These are phyloP conservation scores for Callipepla californica DNA, from an alignment of 2,113 vertebrate species.

Conservation along the genomic window DNA sequence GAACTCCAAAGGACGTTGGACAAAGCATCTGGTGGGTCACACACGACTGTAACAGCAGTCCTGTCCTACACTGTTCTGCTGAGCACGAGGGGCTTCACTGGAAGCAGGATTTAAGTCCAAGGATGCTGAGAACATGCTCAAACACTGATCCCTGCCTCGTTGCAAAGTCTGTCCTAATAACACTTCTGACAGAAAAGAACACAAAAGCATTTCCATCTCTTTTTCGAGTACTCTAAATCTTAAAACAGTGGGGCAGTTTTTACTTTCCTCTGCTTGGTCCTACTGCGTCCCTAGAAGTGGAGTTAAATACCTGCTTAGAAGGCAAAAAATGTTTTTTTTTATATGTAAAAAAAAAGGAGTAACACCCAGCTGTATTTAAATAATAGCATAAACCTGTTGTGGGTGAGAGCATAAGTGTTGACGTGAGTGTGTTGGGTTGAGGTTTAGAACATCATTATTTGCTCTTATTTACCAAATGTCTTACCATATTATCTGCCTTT, in stretches of 20 bases:
- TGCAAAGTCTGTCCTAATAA: not conserved
- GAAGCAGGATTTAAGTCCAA: not conserved
- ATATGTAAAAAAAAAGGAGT: not conserved
- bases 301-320: not conserved
- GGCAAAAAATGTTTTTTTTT: not conserved
- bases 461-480: constrained; percentile 79
- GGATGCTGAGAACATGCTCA: not conserved
- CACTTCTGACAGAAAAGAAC: not conserved
- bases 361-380: not conserved
- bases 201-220: not conserved
- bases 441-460: constrained; percentile 70
- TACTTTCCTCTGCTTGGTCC: not conserved
- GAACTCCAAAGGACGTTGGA: not conserved
- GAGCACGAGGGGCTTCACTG: not conserved
- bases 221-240: not conserved
- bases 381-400: not conserved
- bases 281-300: not conserved
- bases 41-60: not conserved
- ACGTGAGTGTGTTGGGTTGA: constrained; percentile 35
- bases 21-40: not conserved
- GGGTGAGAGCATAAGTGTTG: not conserved
- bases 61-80: not conserved
- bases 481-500: constrained; percentile 81
- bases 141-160: not conserved
- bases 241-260: not conserved